Conservation (phyloP, 2,888 invertebrate species). For the Asteroscopus sphinx region DNA sequence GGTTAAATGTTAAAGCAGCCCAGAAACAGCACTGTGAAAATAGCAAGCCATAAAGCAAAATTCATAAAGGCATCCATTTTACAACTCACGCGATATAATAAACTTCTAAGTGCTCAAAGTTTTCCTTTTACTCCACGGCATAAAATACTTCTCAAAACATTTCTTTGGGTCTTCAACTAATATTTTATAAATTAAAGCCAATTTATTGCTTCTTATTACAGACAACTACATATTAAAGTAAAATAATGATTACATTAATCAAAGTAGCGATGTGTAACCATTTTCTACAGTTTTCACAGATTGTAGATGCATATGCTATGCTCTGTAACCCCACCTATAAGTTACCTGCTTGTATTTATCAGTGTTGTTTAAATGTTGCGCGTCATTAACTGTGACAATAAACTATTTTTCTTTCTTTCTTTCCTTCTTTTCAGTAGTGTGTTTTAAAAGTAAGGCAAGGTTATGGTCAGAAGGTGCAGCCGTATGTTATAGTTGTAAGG, state of each 20-base stretch:
- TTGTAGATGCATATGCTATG: slow-evolving; percentile 1
- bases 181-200: slow-evolving; percentile 37
- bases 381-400: no score
- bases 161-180: slow-evolving; percentile 8
- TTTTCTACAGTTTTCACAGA: slow-evolving; percentile 13
- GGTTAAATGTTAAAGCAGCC: no score
- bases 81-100: slow-evolving; percentile 11
- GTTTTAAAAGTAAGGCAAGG: no score
- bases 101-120: slow-evolving; percentile 21
- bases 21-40: no score
- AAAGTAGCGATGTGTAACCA: slow-evolving; percentile 18
- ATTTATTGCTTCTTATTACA: slow-evolving; percentile 20
- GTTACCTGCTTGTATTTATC: no score
- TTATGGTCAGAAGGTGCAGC: no score
- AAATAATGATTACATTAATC: slow-evolving; percentile 23
- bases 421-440: no score
- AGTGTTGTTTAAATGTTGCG: no score
- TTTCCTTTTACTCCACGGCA: slow-evolving; percentile 9
- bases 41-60: background rate
- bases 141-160: slow-evolving; percentile 25
- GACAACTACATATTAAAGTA: slow-evolving; percentile 17
- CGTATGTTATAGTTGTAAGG: no score
- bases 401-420: no score
- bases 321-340: no score
- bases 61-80: background rate